Percentiles rank a stretch among this genome's conserved stretches.
Conservation (phyloP, 2,888 invertebrate genomes). For the Drosophila greeni region DNA sequence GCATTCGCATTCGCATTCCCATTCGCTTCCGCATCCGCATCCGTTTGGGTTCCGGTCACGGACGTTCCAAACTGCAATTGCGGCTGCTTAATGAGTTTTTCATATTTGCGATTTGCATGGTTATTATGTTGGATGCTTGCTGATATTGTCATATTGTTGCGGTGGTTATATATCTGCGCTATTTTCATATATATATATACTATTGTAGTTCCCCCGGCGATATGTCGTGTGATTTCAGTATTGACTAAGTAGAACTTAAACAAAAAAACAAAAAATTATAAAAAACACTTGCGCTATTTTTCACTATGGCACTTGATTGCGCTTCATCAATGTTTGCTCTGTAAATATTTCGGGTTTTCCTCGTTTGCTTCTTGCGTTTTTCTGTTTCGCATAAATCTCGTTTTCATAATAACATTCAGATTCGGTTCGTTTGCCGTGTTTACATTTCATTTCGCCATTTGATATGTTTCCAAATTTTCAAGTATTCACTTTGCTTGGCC, state of each 20-base stretch:
- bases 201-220: slow-evolving; percentile 52
- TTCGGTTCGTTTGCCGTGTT: slow-evolving; percentile 39
- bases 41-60: slow-evolving; percentile 62
- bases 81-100: slow-evolving; percentile 72
- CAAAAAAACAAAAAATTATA: not conserved
- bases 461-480: slow-evolving; percentile 88
- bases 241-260: slow-evolving; percentile 24
- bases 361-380: slow-evolving; percentile 1
- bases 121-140: slow-evolving; percentile 34
- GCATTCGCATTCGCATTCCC: slow-evolving; percentile 27
- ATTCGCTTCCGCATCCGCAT: slow-evolving; percentile 52
- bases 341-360: slow-evolving; percentile 9
- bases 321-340: slow-evolving; percentile 28
- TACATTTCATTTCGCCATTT: slow-evolving; percentile 83
- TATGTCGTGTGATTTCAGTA: slow-evolving; percentile 24
- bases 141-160: slow-evolving; percentile 70
- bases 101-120: slow-evolving; percentile 68
- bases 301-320: slow-evolving; percentile 55
- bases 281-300: slow-evolving; percentile 22
- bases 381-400: slow-evolving; percentile 19
- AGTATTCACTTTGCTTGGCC: slow-evolving; percentile 76
- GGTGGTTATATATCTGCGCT: slow-evolving; percentile 51
- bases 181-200: slow-evolving; percentile 27
- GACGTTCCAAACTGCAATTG: slow-evolving; percentile 51
- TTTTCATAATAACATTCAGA: slow-evolving; percentile 22